phyloP scores from a whole-genome alignment of 2,797 vertebrate genomes.

The Galagoides demidoff region DNA sequence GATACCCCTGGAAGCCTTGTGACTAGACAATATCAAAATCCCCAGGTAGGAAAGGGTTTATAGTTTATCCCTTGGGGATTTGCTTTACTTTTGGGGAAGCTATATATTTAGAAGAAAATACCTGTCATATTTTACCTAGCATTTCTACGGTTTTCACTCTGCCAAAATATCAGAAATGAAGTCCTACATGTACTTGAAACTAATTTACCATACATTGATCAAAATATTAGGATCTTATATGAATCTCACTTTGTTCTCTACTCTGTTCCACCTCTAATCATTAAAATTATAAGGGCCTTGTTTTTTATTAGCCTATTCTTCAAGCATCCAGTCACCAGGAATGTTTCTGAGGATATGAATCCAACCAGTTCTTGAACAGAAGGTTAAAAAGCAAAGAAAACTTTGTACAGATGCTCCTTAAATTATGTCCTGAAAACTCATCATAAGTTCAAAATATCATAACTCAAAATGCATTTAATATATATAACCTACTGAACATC shows the following conservation, averaged over 20 bases:
- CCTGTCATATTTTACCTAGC: conserved; percentile 4
- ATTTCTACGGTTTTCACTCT: conserved; percentile 4
- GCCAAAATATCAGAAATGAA: conserved; percentile 31
- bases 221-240: conserved; percentile 21
- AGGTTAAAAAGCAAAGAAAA: conserved; percentile 20
- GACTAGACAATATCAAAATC: background rate
- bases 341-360: background rate
- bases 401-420: background rate
- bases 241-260: conserved; percentile 32
- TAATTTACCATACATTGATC: conserved; percentile 9
- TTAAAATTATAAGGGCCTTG: background rate
- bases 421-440: background rate
- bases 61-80: background rate
- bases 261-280: background rate
- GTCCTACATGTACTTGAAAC: background rate
- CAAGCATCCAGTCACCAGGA: background rate
- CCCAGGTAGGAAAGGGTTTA: background rate
- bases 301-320: background rate
- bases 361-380: background rate
- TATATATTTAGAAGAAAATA: conserved; percentile 31
- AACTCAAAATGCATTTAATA: background rate
- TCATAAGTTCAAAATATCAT: background rate
- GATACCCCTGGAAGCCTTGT: background rate
- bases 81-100: background rate
- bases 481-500: background rate